Evolutionary conservation across 2,888 invertebrate genomes (phyloP).

Genomic region (Globia sparganii): DNA sequence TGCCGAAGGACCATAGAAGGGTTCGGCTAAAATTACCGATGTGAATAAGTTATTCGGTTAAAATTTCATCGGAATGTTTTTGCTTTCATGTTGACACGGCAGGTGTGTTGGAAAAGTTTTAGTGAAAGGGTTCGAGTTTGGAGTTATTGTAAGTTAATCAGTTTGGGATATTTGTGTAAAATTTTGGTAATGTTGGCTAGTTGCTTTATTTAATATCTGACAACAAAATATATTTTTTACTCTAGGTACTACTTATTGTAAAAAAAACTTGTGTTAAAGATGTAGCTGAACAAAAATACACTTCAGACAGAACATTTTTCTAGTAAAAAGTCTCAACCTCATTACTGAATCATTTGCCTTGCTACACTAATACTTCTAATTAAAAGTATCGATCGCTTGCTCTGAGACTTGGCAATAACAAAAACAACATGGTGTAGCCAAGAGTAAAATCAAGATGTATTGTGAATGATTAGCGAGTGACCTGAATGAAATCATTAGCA

Average conservation of each 20-base stretch:
- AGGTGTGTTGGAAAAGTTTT: conserved; percentile 45
- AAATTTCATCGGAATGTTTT: conserved; percentile 52
- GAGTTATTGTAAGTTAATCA: conserved; percentile 27
- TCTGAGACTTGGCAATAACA: conserved; percentile 26
- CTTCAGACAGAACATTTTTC: background rate
- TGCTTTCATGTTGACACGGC: conserved; percentile 36
- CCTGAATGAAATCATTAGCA: conserved; percentile 79
- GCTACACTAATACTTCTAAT: conserved; percentile 28
- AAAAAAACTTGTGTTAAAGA: background rate
- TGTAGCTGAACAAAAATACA: background rate
- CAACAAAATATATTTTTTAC: background rate
- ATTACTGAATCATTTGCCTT: conserved; percentile 25
- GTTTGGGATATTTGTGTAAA: background rate
- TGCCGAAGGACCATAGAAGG: conserved; percentile 61
- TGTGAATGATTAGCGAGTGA: conserved; percentile 63
- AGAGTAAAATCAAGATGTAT: conserved; percentile 60
- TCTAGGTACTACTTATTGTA: too few relatives aligned
- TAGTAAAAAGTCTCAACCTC: background rate
- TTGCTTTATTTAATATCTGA: background rate
- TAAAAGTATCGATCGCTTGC: conserved; percentile 38
- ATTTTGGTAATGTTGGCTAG: background rate
- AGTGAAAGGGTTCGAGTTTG: conserved; percentile 23
- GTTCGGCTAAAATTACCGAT: conserved; percentile 64
- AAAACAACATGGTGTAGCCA: conserved; percentile 46
- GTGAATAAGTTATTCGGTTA: conserved; percentile 67